Base-by-base conservation (phyloP, 2,113 vertebrate species). In the Fregetta grallaria region DNA sequence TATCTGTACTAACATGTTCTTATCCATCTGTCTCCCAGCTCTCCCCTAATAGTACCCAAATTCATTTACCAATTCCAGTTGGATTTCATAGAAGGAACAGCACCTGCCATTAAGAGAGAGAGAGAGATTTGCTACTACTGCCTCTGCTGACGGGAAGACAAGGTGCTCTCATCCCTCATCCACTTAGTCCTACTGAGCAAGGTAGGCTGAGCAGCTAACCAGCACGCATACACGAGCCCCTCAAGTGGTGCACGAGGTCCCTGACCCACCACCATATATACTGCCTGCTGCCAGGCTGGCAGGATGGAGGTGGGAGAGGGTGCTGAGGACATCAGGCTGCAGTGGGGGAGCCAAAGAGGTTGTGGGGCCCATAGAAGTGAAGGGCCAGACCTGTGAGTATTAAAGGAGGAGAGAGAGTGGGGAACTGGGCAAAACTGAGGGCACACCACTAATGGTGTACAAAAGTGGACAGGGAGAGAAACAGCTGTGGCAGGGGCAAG, bases 141-240 rank as follows among this genome's bases (percentile, higher is more conserved):
- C 10, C 22, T 80, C 40, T 72, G 47, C 15, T 49, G 25, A 81
- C 3, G 5, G 7, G 20, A 65, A 72, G 32, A 42, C 19, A 50
- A 63, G 15, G 11, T 68, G 29, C 2, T 91, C 6, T 55, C 26
- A 22, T n/a, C 76, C 40, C 20, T 66, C 13, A 42, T 23, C 26
- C 29, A 40, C 11, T 52, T 40, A 36, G 3, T 61, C 26, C 29
- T 56, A 7, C 4, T 22, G 36, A 76, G n/a, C 22, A 38, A 45
- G 10, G 15, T 34, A 58, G 50, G 7, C 20, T 6, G 1, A 29
- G 22, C 4, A 47, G 5, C 53, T 77, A 17, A 66, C 2, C 23
- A 77, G 59, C n/a, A n/a, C n/a, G 72, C 36, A 44, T 0, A 0
- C n/a, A n/a, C n/a, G n/a, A 45, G 19, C 12, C 21, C 32, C 29